Conservation (phyloP, 2,888 invertebrate species). For the Herminia tarsipennalis region DNA sequence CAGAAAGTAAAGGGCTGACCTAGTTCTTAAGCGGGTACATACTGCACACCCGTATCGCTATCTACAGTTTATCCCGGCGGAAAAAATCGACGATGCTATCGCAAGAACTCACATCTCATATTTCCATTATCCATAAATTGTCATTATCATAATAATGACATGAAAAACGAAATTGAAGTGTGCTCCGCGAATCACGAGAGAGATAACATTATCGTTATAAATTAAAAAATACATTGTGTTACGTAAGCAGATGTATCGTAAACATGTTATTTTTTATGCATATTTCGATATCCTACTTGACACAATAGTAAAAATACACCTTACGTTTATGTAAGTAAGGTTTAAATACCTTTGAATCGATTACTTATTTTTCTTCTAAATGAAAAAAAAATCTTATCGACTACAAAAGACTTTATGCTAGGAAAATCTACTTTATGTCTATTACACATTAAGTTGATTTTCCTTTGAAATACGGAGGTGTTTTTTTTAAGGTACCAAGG, state of each 20-base stretch:
- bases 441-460: conserved; percentile 11
- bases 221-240: conserved; percentile 54
- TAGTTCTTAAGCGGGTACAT: too few species aligned
- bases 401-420: too few species aligned
- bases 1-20: too few species aligned
- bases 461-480: conserved; percentile 1
- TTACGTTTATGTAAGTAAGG: not conserved
- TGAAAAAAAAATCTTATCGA: too few species aligned
- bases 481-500: conserved; percentile 22
- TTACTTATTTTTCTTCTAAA: too few species aligned
- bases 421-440: too few species aligned
- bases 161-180: conserved; percentile 22
- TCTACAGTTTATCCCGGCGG: too few species aligned
- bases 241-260: conserved; percentile 50
- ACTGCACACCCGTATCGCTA: too few species aligned
- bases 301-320: conserved; percentile 24
- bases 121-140: too few species aligned
- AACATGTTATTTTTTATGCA: conserved; percentile 59
- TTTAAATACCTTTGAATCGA: not conserved
- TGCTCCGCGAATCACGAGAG: conserved; percentile 23
- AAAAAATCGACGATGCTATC: too few species aligned
- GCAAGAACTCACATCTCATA: conserved; percentile 6
- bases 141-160: conserved; percentile 25
- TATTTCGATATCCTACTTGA: conserved; percentile 38
- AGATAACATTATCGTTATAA: conserved; percentile 65